Evolutionary conservation across 2,888 invertebrate genomes (phyloP).

Genomic region (Agriopis leucophaearia): DNA sequence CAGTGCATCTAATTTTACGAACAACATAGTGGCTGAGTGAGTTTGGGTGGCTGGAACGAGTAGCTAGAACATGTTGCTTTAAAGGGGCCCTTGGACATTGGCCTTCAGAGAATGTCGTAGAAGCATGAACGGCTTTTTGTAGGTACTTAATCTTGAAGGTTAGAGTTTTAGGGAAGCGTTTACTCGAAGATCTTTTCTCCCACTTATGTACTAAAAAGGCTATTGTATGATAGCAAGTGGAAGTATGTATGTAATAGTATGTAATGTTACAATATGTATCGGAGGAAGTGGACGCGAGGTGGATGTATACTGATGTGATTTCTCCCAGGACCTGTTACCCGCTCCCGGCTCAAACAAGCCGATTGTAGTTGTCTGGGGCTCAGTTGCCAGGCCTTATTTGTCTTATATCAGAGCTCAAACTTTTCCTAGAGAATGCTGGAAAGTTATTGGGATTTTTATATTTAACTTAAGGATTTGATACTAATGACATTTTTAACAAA

Average conservation of each 20-base stretch:
- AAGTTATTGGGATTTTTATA: background rate
- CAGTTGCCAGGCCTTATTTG: background rate
- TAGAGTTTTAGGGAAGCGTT: background rate
- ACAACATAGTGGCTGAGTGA: constrained; percentile 11
- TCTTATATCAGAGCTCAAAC: background rate
- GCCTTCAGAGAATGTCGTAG: background rate
- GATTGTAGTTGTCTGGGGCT: background rate
- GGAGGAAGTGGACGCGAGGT: background rate
- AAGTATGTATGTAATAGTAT: no score
- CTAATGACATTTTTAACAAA: background rate
- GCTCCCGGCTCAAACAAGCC: background rate
- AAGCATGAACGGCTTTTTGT: background rate
- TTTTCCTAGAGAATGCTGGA: background rate
- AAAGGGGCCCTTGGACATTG: no score
- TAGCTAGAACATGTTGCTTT: background rate
- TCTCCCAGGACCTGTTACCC: constrained; percentile 10
- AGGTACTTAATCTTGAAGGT: background rate
- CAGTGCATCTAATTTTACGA: constrained; percentile 15
- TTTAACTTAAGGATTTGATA: background rate
- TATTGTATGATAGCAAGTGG: background rate
- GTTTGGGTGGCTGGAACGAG: background rate
- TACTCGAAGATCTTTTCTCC: background rate
- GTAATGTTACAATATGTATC: constrained; percentile 3
- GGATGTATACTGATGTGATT: constrained; percentile 16
- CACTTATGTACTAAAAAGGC: background rate